Base-by-base conservation (phyloP, 2,113 vertebrate genomes). In the Malurus melanocephalus region DNA sequence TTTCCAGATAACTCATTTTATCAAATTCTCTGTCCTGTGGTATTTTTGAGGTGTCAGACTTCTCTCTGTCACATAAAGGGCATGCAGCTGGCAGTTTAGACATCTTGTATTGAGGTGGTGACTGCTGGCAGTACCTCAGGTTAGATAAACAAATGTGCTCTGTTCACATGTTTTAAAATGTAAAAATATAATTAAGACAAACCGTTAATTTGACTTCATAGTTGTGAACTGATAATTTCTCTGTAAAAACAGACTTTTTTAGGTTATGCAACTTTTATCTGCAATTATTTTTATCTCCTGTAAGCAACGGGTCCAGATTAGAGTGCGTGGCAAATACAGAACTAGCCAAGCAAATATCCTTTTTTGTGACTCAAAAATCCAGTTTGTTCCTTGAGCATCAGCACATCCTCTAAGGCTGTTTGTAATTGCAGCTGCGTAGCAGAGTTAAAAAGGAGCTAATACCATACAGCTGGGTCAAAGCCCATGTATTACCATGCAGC, bases 311-410 rank as follows among this genome's bases (percentile, higher is more conserved):
- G 42, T 52, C 67, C 67, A 40, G 75, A 66, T 61, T 26, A 60
- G 55, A 73, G 66, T 68, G 74, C 40, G 18, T 7, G 30, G 16
- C 65, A 79, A 89, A 76, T 27, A 51, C 17, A 73, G 84, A 93
- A 72, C 93, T 72, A 94, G 77, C 51, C 56, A 72, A 87, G 91
- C 65, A 80, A 90, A 85, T 51, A 93, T n/a, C 71, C 35, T 64
- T 91, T 81, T 62, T 53, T 45, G 16, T 2, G 1, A 65, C 73
- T 80, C 66, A 67, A 71, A 92, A 75, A 32, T 89, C 52, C 16
- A 2, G 0, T 28, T 46, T 55, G 40, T 77, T 42, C 48, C 51
- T 77, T 71, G 64, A 72, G n/a, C 48, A 80, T 42, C 79, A 35
- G 52, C 55, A 84, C 42, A 90, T 61, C 78, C 42, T 80, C 51